Evolutionary conservation across 2,797 vertebrate species (phyloP).

Genomic region (Sparus aurata): DNA sequence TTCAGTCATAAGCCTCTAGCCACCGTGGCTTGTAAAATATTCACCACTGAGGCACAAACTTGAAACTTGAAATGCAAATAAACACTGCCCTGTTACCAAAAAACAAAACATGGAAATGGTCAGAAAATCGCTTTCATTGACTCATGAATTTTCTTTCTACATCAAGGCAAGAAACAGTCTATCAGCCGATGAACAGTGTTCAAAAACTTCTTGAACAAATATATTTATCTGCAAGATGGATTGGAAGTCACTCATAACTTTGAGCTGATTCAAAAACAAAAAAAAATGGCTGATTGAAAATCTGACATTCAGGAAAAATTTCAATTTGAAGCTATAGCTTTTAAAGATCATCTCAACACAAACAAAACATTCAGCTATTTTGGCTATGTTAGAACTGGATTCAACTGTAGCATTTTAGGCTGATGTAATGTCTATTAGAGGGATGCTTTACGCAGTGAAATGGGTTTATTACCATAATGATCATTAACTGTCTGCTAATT

Average conservation of each 20-base stretch:
- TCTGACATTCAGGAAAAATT: neutral
- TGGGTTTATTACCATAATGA: slow-evolving; percentile 32
- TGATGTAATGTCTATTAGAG: neutral
- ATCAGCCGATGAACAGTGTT: neutral
- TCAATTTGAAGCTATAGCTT: neutral
- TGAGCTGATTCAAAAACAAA: neutral
- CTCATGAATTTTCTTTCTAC: slow-evolving; percentile 2
- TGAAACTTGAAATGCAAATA: slow-evolving; percentile 51
- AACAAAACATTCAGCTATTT: slow-evolving; percentile 1
- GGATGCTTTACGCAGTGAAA: neutral
- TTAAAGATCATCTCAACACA: neutral
- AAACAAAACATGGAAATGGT: slow-evolving; percentile 28
- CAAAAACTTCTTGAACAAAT: neutral
- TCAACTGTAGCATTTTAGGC: neutral
- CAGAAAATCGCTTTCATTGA: slow-evolving; percentile 13
- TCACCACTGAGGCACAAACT: slow-evolving; percentile 36
- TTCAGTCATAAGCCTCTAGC: slow-evolving; percentile 47
- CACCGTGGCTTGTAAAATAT: slow-evolving; percentile 47
- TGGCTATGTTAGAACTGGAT: neutral
- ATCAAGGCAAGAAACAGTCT: neutral
- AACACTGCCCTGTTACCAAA: slow-evolving; percentile 35
- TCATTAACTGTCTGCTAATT: slow-evolving; percentile 32
- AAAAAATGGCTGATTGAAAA: neutral
- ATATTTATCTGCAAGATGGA: neutral
- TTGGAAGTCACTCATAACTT: neutral